These are phyloP conservation scores for Zaprionus lachaisei DNA, from an alignment of 1,140 invertebrate genomes.

Conservation along the genomic window DNA sequence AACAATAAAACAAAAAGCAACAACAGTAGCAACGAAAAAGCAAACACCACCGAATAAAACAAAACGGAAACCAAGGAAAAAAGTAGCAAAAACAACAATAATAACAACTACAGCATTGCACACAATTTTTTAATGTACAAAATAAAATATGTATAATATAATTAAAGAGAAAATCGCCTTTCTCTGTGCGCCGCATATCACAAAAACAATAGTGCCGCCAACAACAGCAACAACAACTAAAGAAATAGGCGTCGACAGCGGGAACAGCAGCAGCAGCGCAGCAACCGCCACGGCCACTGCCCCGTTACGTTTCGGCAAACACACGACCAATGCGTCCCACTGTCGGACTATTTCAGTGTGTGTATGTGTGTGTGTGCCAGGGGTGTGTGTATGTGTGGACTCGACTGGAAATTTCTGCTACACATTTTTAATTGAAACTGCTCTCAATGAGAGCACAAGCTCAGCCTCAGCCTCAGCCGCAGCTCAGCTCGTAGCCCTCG, in stretches of 20 bases:
- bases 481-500: background rate
- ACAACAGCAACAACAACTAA: slow-evolving; percentile 53
- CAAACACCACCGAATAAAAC: slow-evolving; percentile 50
- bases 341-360: slow-evolving; percentile 35
- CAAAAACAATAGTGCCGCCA: slow-evolving; percentile 78
- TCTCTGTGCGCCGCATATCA: slow-evolving; percentile 75
- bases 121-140: slow-evolving; percentile 73
- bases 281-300: slow-evolving; percentile 75
- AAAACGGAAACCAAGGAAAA: slow-evolving; percentile 68
- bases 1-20: slow-evolving; percentile 29
- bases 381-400: slow-evolving; percentile 53
- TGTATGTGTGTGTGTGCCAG: slow-evolving; percentile 16
- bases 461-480: slow-evolving; percentile 8
- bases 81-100: slow-evolving; percentile 43
- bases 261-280: slow-evolving; percentile 36
- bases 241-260: slow-evolving; percentile 49
- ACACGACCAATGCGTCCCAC: slow-evolving; percentile 62
- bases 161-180: slow-evolving; percentile 82
- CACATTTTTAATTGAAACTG: slow-evolving; percentile 73
- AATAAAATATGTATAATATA: slow-evolving; percentile 83
- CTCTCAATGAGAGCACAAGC: slow-evolving; percentile 41
- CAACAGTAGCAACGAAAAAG: slow-evolving; percentile 12
- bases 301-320: slow-evolving; percentile 81
- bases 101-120: slow-evolving; percentile 51
- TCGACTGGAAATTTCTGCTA: slow-evolving; percentile 79